Evolutionary conservation across 2,113 vertebrate genomes (phyloP).

Genomic region (Gyps fulvus): DNA sequence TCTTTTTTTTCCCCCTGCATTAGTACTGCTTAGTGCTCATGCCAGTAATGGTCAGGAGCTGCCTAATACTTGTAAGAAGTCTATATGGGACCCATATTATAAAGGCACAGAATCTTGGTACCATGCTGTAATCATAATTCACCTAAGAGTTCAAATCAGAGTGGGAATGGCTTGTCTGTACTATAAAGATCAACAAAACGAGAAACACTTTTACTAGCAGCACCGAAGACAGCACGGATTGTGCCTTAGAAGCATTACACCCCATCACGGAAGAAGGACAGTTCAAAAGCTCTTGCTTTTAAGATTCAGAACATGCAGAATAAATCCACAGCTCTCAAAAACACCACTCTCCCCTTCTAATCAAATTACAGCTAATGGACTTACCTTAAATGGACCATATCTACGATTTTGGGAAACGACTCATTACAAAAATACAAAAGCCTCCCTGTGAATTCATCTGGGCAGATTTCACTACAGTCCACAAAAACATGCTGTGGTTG

Average conservation of each 20-base stretch:
- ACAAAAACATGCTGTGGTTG: not conserved
- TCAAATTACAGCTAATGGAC: not conserved
- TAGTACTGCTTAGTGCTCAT: not conserved
- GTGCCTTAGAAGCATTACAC: not conserved
- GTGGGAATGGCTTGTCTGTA: not conserved
- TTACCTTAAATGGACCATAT: not conserved
- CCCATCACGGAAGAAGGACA: not conserved
- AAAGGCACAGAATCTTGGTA: not conserved
- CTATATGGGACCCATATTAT: not conserved
- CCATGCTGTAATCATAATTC: not conserved
- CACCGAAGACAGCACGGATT: fast-evolving
- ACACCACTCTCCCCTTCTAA: not conserved
- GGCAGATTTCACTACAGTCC: not conserved
- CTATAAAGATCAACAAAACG: not conserved
- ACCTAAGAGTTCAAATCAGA: not conserved
- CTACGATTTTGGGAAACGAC: not conserved
- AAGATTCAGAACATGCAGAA: not conserved
- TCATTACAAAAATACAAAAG: not conserved
- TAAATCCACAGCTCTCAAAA: not conserved
- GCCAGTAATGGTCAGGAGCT: not conserved
- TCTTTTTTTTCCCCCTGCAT: not conserved
- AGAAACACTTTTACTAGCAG: not conserved
- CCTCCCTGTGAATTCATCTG: not conserved
- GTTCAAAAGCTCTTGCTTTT: not conserved
- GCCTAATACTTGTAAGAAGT: not conserved